Evolutionary conservation across 2,113 vertebrate species (phyloP).

Genomic region (Rhodinocichla rosea): DNA sequence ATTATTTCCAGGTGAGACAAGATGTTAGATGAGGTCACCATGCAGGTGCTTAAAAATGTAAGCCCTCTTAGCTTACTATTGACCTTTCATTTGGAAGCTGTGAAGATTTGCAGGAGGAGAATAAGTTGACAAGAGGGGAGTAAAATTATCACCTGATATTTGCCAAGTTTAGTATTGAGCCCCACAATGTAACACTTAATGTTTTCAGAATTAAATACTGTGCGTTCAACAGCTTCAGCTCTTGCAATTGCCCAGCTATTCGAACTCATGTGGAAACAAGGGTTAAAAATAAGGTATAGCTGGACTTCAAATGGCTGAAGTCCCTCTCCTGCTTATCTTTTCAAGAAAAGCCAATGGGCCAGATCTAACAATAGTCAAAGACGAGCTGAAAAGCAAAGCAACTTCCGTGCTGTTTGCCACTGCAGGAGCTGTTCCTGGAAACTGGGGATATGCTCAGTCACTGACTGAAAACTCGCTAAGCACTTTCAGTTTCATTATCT

Average conservation of each 20-base stretch:
- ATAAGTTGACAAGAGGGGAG: constrained; percentile 64
- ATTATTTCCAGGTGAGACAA: constrained; percentile 71
- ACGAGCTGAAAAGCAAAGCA: not conserved
- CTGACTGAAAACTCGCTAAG: not conserved
- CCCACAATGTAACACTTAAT: not conserved
- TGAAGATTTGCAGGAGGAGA: constrained; percentile 61
- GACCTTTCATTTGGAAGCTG: constrained; percentile 71
- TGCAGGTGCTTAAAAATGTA: constrained; percentile 67
- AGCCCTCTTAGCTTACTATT: constrained; percentile 71
- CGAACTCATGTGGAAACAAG: not conserved
- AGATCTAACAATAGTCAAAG: not conserved
- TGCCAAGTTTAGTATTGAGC: constrained; percentile 75
- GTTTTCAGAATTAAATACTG: constrained; percentile 40
- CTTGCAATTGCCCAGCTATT: not conserved
- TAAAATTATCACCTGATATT: constrained; percentile 68
- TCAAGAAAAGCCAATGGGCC: not conserved
- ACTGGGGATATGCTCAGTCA: not conserved
- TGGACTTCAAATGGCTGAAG: not conserved
- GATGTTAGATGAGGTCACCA: constrained; percentile 68
- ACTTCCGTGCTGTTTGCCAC: not conserved
- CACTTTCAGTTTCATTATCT: not conserved
- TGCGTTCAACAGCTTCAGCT: constrained; percentile 47
- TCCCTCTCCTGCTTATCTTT: constrained; percentile 18
- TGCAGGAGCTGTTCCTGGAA: constrained; percentile 1
- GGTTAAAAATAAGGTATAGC: not conserved